Percentiles rank a stretch among this genome's conserved stretches.
Conservation (phyloP, 2,113 vertebrate species). For the Notiomystis cincta region DNA sequence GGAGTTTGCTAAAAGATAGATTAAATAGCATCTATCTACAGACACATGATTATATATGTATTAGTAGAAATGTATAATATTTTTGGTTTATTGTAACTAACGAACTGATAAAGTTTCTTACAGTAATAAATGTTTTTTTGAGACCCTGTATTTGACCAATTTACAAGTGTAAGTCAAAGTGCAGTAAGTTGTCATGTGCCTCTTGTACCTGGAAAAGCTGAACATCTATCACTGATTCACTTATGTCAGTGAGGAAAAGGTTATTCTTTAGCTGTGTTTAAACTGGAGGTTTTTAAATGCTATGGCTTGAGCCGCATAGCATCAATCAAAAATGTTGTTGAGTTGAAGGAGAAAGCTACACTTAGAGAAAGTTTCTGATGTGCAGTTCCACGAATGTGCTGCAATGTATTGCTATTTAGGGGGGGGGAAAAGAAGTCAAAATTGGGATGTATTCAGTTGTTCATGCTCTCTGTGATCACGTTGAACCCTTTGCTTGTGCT, state of each 20-base stretch:
- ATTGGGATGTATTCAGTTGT: not conserved
- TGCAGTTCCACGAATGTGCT: not conserved
- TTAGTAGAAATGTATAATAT: not conserved
- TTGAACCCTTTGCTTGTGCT: not conserved
- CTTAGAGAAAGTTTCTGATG: not conserved
- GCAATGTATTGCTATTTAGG: not conserved
- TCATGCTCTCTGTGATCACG: not conserved
- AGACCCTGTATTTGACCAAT: not conserved
- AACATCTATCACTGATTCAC: not conserved
- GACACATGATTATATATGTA: not conserved
- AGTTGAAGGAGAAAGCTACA: not conserved
- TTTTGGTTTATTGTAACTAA: not conserved
- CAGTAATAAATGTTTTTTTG: not conserved
- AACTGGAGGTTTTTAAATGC: not conserved
- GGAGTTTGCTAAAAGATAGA: not conserved
- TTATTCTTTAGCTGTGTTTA: not conserved
- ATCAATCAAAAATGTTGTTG: not conserved
- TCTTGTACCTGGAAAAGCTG: constrained; percentile 14
- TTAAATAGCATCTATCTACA: not conserved
- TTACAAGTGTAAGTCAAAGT: not conserved
- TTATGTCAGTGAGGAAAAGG: not conserved
- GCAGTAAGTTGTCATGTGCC: not conserved
- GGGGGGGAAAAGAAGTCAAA: not conserved
- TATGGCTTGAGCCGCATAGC: not conserved
- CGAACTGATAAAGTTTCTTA: not conserved